phyloP scores from a whole-genome alignment of 1,140 invertebrate genomes.

The Anagrus nilaparvatae region DNA sequence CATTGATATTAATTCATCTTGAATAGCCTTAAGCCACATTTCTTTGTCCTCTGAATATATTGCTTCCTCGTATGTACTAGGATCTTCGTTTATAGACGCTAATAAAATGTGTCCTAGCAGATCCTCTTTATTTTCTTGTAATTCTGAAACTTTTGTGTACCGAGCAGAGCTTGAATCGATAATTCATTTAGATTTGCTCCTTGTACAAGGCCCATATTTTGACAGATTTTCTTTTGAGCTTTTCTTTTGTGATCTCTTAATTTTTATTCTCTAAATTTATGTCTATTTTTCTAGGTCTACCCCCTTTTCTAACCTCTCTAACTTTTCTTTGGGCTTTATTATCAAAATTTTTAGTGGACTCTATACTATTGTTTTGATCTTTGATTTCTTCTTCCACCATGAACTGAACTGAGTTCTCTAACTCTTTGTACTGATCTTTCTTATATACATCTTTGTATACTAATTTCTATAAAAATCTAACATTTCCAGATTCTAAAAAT shows the following conservation, averaged over 20 bases:
- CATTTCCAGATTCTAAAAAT: constrained; percentile 16
- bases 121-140: constrained; percentile 6
- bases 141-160: constrained; percentile 8
- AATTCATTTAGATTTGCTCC: constrained; percentile 11
- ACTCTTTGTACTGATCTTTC: not conserved
- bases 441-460: constrained; percentile 14
- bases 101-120: constrained; percentile 13
- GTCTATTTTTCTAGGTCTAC: constrained; percentile 10
- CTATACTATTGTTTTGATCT: constrained; percentile 5
- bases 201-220: constrained; percentile 5
- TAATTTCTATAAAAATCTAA: constrained; percentile 10
- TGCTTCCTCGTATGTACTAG: constrained; percentile 18
- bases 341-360: not conserved
- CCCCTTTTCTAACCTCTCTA: constrained; percentile 10
- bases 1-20: constrained; percentile 20
- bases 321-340: not conserved
- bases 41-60: constrained; percentile 15
- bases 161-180: constrained; percentile 11
- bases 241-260: constrained; percentile 2
- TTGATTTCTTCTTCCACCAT: not conserved
- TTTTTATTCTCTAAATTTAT: constrained; percentile 7
- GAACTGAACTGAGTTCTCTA: not conserved
- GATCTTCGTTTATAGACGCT: constrained; percentile 14
- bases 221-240: not conserved
- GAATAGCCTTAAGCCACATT: constrained; percentile 20